Conservation (phyloP, 2,888 invertebrate genomes). For the Nasonia oneida region DNA sequence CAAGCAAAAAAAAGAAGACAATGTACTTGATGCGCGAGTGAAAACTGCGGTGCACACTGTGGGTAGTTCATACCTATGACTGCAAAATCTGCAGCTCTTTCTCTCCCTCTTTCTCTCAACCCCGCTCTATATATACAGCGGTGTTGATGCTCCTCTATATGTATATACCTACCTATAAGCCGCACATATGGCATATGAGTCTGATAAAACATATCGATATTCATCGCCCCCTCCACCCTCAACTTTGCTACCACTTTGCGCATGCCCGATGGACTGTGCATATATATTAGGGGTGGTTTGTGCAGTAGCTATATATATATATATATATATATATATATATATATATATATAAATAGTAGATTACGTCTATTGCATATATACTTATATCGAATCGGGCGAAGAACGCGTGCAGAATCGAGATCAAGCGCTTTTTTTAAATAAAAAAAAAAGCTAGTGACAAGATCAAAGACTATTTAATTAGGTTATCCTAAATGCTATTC, state of each 20-base stretch:
- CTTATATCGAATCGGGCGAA: too few species aligned
- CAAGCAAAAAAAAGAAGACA: background rate
- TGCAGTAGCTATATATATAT: too few species aligned
- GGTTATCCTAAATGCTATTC: too few species aligned
- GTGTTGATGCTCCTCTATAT: background rate
- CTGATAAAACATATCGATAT: conserved; percentile 8
- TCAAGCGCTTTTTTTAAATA: background rate
- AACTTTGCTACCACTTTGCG: background rate
- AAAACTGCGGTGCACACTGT: background rate
- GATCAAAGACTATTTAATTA: too few species aligned
- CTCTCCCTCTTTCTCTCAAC: background rate
- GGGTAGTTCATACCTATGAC: background rate
- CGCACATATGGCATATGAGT: conserved; percentile 8
- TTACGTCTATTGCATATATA: too few species aligned
- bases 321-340: too few species aligned
- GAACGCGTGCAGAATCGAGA: background rate
- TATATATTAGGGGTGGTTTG: background rate
- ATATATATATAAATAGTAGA: too few species aligned
- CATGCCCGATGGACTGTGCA: background rate
- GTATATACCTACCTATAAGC: background rate
- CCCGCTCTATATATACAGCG: background rate
- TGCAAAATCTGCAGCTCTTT: conserved; percentile 1
- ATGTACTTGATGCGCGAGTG: background rate
- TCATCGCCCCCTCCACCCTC: background rate
- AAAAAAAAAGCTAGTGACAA: background rate